Evolutionary conservation across 2,888 invertebrate genomes (phyloP).

Genomic region (Terebella lapidaria): DNA sequence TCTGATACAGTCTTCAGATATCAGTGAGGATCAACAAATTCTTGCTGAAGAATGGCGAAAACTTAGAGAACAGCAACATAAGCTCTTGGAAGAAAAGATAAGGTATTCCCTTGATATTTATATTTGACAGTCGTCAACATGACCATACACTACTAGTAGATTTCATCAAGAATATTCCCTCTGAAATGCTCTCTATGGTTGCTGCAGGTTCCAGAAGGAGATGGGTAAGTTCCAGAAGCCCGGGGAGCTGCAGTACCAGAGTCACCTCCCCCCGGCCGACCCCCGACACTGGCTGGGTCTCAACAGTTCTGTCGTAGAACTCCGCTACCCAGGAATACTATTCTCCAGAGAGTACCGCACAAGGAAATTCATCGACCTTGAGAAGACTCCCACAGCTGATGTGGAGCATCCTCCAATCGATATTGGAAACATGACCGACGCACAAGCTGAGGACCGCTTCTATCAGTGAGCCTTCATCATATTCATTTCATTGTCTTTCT

Average conservation of each 20-base stretch:
- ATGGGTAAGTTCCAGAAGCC: background rate
- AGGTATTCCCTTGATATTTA: background rate
- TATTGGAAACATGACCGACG: slow-evolving; percentile 15
- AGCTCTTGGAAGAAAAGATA: background rate
- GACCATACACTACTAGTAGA: background rate
- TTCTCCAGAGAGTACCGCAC: slow-evolving; percentile 12
- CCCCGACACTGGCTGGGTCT: slow-evolving; percentile 12
- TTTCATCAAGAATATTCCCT: no score
- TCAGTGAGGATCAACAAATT: background rate
- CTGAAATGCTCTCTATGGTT: no score
- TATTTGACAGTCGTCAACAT: background rate
- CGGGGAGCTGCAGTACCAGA: background rate
- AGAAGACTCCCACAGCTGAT: slow-evolving; percentile 4
- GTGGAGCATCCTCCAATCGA: slow-evolving; percentile 8
- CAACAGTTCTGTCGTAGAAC: slow-evolving; percentile 6
- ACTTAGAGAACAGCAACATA: background rate
- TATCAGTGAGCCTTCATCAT: slow-evolving; percentile 17
- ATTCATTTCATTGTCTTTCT: background rate
- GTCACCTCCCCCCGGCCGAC: slow-evolving; percentile 3
- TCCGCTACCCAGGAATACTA: slow-evolving; percentile 14
- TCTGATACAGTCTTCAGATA: no score
- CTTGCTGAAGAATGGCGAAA: background rate
- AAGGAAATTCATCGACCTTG: slow-evolving; percentile 11
- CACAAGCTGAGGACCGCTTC: slow-evolving; percentile 19
- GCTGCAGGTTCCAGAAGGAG: background rate